Evolutionary conservation across 1,140 invertebrate species (phyloP), one percentile per base, ranked within the genome.

Genomic region (Drosophila malerkotliana): DNA sequence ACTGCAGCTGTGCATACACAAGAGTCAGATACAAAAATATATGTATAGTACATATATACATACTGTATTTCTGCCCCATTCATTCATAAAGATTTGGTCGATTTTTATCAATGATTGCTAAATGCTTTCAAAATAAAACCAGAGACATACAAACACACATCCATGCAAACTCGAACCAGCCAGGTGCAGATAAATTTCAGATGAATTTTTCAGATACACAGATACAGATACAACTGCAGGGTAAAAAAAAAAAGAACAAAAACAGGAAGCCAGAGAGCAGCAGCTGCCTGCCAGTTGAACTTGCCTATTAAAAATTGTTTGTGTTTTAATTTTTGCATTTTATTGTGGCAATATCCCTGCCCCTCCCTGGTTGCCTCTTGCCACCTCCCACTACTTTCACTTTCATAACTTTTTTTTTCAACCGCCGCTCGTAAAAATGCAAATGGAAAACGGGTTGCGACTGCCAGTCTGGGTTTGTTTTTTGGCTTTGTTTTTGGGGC

Each of bases 101-200:
- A 87, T 87, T 88, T 87, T 87, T 87, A 88, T 87, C 83, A 87
- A 87, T 87, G 83, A 88, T 87, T 87, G 83, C 79, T 79, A 87
- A 84, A 84, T 84, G 80, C 69, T 85, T 77, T 77, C 63, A 85
- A 79, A 87, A 81, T 75, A 88, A 85, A 85, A 72, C 64, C 48
- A 53, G 45, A 59, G 39, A 41, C 39, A 34, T 34, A 34, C 30
- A 74, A 45, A 66, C 28, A 49, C 47, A 67, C 53, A 52, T 12
- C 37, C 12, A 67, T 45, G 41, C 41, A 18, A 56, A 59, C 53
- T 37, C n/a, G 41, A 18, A 0, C 21, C 3, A 51, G 41, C 56
- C 56, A 67, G 63, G 63, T 64, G 60, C 37, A 18, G 63, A 67
- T 67, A 57, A 69, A 69, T 71, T 69, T 26, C 64, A 49, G 67